These are phyloP conservation scores for Anisognathus igniventris DNA, from an alignment of 2,797 vertebrate genomes.

Conservation along the genomic window DNA sequence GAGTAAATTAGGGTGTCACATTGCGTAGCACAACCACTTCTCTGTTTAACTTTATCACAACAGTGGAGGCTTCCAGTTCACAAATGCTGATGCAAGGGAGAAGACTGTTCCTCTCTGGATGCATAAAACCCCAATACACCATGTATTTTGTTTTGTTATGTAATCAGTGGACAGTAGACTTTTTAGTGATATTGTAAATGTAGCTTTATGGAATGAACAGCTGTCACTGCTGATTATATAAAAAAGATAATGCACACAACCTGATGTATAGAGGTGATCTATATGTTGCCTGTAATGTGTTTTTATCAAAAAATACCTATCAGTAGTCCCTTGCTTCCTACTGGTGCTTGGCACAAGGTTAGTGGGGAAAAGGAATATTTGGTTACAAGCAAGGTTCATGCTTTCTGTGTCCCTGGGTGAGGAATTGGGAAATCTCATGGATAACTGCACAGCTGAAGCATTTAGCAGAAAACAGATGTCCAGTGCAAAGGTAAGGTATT, in stretches of 20 bases:
- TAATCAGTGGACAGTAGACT: neutral
- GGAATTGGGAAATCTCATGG: neutral
- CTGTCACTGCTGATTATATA: neutral
- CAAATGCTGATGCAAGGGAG: neutral
- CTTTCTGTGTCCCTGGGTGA: neutral
- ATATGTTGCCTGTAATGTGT: neutral
- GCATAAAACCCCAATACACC: neutral
- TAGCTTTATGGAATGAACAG: neutral
- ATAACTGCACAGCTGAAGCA: neutral
- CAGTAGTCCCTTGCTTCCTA: neutral
- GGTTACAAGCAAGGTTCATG: neutral
- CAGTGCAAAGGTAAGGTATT: neutral
- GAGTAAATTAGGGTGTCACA: neutral
- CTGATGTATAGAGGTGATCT: neutral
- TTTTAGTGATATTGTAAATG: neutral
- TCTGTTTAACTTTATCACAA: neutral
- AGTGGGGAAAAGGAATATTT: neutral
- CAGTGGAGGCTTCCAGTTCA: neutral
- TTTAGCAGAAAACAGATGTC: neutral
- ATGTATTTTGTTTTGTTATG: neutral
- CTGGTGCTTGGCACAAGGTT: neutral
- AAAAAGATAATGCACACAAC: neutral
- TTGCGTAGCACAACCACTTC: neutral
- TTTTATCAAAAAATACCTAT: neutral
- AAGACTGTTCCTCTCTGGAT: neutral